These are phyloP conservation scores for Micronycteris hirsuta DNA, from an alignment of 2,113 vertebrate genomes.

Conservation along the genomic window DNA sequence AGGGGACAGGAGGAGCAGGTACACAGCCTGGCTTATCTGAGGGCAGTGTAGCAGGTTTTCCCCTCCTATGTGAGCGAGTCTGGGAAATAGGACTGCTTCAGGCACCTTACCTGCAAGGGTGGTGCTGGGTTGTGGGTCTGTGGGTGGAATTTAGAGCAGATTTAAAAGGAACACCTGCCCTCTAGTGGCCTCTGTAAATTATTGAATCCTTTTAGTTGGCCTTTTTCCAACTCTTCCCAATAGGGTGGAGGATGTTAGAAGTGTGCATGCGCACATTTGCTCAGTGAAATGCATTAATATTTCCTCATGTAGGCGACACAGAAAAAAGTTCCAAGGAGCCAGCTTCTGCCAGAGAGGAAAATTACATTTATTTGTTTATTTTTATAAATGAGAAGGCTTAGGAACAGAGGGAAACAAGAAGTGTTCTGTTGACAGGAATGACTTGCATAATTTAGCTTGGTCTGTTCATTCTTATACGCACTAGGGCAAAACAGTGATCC, in stretches of 20 bases:
- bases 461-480: slow-evolving; percentile 58
- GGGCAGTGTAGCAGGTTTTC: neutral
- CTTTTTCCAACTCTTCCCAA: neutral
- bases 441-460: slow-evolving; percentile 51
- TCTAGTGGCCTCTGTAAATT: neutral
- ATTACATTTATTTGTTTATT: neutral
- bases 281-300: neutral
- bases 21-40: neutral
- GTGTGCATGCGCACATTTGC: neutral
- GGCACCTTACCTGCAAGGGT: neutral
- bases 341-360: neutral
- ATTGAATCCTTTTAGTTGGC: neutral
- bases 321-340: neutral
- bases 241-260: neutral
- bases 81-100: neutral
- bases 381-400: neutral
- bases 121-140: neutral
- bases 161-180: neutral
- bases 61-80: neutral
- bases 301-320: neutral
- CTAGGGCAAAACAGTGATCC: slow-evolving; percentile 46
- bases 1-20: neutral
- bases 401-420: slow-evolving; percentile 32
- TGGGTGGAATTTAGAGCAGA: neutral
- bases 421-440: slow-evolving; percentile 45